Evolutionary conservation across 2,888 invertebrate species (phyloP).

Genomic region (Erannis defoliaria): DNA sequence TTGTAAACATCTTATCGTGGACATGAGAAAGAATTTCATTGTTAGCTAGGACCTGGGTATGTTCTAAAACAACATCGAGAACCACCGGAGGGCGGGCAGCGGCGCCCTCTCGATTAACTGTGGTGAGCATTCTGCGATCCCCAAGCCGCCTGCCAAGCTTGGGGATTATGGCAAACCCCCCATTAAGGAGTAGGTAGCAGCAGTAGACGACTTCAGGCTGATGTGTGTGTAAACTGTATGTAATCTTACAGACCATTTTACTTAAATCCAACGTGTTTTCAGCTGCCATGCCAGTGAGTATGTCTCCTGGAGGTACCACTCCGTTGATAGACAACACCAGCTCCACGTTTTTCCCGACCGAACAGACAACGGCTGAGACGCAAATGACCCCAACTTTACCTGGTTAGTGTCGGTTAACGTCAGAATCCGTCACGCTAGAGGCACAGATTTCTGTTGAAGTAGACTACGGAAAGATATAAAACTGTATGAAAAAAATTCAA

Average conservation of each 20-base stretch:
- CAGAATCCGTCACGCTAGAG: background rate
- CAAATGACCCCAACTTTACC: conserved; percentile 77
- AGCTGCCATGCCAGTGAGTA: conserved; percentile 81
- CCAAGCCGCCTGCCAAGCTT: too few relatives aligned
- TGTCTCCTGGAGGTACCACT: conserved; percentile 79
- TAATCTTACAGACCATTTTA: background rate
- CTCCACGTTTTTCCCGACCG: conserved; percentile 76
- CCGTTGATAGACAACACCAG: conserved; percentile 77
- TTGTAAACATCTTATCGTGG: background rate
- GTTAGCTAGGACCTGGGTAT: too few relatives aligned
- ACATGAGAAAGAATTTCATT: too few relatives aligned
- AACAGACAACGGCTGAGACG: conserved; percentile 74
- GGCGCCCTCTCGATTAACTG: too few relatives aligned
- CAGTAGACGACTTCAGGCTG: too few relatives aligned
- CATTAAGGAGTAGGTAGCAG: too few relatives aligned
- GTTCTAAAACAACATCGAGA: too few relatives aligned
- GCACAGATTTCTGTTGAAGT: background rate
- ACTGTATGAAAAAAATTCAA: background rate
- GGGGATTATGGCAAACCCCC: too few relatives aligned
- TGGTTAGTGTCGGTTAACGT: too few relatives aligned
- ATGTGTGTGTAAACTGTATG: too few relatives aligned
- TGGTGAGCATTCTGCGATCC: too few relatives aligned
- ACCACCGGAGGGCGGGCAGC: too few relatives aligned
- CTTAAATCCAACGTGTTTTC: conserved; percentile 46
- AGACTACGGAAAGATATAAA: background rate